Base-by-base conservation (phyloP, 2,888 invertebrate genomes). In the Drosophila falleni region DNA sequence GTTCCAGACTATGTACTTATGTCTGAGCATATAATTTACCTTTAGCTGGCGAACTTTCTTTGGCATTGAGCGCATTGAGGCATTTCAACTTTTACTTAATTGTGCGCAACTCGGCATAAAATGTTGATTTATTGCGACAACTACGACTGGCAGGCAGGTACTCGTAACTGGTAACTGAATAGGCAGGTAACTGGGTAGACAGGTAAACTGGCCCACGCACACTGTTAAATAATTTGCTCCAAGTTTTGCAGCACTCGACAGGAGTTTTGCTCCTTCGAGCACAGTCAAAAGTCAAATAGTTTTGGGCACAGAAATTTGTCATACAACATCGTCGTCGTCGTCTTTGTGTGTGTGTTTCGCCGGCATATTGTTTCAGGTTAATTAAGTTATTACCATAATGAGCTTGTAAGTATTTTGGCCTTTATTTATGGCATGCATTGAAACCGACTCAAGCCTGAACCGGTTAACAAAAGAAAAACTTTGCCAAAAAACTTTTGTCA, bases 211-310 rank as follows among this genome's bases (percentile, higher is more conserved):
- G 19, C 56, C 44, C 64, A 84, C 74, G 53, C 66, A 54, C 51
- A 72, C 69, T 47, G 61, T 42, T 61, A 75, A 81, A 84, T 66
- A 68, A 70, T 66, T 71, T 51, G 39, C 58, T n/a, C 33, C 41
- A 58, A 77, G 53, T 53, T 66, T 60, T 56, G 47, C 47, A 26
- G 13, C 19, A 54, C 64, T 54, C 39, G 31, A 11, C 19, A 41
- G n/a, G 16, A 29, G 29, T 37, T 53, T 41, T 58, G 63, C 51
- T 19, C 49, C 35, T 58, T 58, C 33, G 39, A 42, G 66, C 56
- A 46, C 78, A 90, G 90, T 90, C 89, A 89, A 88, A 91, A 91
- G 90, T 91, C 91, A 90, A 90, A 89, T 89, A 90, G 90, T 90
- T 85, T 82, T 78, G 55, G 84, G 71, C 87, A 76, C 78, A 80